These are phyloP conservation scores for Plestiodon gilberti DNA, from an alignment of 2,113 vertebrate genomes.

Conservation along the genomic window DNA sequence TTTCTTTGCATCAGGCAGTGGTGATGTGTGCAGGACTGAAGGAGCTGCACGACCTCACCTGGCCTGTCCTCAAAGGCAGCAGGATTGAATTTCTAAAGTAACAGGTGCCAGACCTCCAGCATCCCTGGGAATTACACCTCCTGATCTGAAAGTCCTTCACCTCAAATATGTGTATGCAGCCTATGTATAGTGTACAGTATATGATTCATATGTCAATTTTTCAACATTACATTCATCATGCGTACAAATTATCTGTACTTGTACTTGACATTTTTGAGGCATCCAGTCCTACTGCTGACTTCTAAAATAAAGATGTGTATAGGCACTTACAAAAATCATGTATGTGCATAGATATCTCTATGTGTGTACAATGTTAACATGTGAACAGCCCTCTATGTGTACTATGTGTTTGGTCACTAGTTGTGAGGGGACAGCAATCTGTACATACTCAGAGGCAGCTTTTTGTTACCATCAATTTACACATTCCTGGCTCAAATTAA, in stretches of 20 bases:
- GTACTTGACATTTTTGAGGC: too few relatives aligned
- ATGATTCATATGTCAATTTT: too few relatives aligned
- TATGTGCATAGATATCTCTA: too few relatives aligned
- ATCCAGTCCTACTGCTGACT: too few relatives aligned
- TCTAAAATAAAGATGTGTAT: too few relatives aligned
- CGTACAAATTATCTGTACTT: too few relatives aligned
- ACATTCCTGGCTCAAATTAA: neutral
- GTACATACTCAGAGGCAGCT: neutral
- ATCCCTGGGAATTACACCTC: neutral
- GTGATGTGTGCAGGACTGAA: too few relatives aligned
- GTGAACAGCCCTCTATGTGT: too few relatives aligned
- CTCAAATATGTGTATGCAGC: neutral
- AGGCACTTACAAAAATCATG: too few relatives aligned
- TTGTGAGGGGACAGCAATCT: neutral
- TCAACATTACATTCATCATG: too few relatives aligned
- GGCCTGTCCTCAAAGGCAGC: neutral
- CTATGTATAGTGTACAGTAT: too few relatives aligned
- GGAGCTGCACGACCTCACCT: neutral
- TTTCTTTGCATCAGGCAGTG: neutral
- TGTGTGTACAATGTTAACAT: too few relatives aligned
- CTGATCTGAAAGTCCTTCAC: neutral
- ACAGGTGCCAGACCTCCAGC: neutral
- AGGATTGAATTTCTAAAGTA: neutral
- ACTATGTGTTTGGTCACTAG: neutral
- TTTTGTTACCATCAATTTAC: neutral